Evolutionary conservation across 2,888 invertebrate genomes (phyloP), one percentile per base, ranked within the genome.

Genomic region (Aproaerema taeniolella): DNA sequence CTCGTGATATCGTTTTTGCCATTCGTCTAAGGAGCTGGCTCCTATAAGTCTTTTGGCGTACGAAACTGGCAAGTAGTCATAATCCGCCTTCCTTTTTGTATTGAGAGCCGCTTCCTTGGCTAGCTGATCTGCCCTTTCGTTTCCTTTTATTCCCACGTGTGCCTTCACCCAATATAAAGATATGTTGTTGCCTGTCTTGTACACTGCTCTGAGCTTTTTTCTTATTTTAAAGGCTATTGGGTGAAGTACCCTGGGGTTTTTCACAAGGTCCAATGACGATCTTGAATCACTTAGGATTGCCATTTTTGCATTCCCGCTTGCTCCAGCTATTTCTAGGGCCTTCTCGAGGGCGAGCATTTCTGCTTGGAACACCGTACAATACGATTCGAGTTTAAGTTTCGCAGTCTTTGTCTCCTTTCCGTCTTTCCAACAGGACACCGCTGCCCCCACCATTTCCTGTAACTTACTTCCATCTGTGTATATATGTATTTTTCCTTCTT

Each of bases 391-490:
- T 0, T 6, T 16, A 25, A 36, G 26, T 34, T 34, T 41, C 7
- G 14, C 6, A 17, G 38, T 31, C 20, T n/a, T 16, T 8, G 16
- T 16, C 6, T 31, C 31, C 1, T 2, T n/a, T 2, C 2, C 31
- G 1, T 3, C 16, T 9, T 14, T 14, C 31, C 38, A 31, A 2
- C 24, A 8, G 7, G 32, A 24, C 11, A 38, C 5, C 2, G 39
- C 32, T 1, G 40, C 40, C 2, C 45, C 45, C 4, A 42, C 41
- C 7, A 32, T 41, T 8, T 41, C 41, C 16, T 16, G 38, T 12
- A 41, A 33, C 15, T 42, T 48, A 31, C 48, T 47, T 10, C 48
- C 50, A 9, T 48, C 48, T 1, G 46, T 48, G 32, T 25, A 48
- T 11, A 30, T n/a, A 10, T 1, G 17, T 9, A 2, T 2, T 7